These are phyloP conservation scores for Phylloscopus collybita DNA, from an alignment of 2,797 vertebrate genomes.

Conservation along the genomic window DNA sequence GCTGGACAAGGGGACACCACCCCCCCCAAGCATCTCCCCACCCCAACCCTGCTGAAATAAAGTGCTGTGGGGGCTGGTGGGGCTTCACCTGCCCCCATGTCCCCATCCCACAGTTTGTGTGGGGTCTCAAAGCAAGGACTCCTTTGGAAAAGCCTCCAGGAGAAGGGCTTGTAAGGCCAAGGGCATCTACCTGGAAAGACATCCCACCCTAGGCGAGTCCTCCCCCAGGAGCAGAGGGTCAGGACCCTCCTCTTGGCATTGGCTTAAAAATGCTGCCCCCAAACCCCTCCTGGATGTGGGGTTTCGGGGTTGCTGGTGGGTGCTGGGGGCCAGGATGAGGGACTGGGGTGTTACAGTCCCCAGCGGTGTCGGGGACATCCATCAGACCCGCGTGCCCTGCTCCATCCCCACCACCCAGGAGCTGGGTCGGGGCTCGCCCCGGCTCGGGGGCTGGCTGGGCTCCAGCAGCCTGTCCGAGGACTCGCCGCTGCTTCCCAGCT, in stretches of 20 bases:
- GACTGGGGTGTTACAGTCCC: not conserved
- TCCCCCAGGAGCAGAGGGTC: not conserved
- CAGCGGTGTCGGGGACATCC: fast-evolving
- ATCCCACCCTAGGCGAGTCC: not conserved
- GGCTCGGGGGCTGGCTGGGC: conserved; percentile 71
- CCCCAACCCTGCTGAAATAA: not conserved
- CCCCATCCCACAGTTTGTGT: not conserved
- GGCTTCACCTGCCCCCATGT: fast-evolving
- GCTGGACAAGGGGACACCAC: not conserved
- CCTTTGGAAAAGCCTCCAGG: not conserved
- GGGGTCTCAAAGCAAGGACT: not conserved
- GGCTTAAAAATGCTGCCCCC: fast-evolving
- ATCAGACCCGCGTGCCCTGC: not conserved
- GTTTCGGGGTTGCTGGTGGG: not conserved
- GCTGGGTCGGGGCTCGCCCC: not conserved
- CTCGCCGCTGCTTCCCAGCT: conserved; percentile 85
- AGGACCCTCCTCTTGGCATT: not conserved
- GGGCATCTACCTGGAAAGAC: not conserved
- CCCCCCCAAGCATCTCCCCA: not conserved
- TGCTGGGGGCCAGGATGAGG: not conserved
- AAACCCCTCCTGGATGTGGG: not conserved
- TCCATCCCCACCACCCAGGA: conserved; percentile 29
- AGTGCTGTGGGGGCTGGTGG: not conserved
- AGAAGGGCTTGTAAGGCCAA: conserved; percentile 21
- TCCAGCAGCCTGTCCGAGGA: conserved; percentile 83